Evolutionary conservation across 2,888 invertebrate genomes (phyloP), one percentile per base, ranked within the genome.

Genomic region (Epistrophe grossulariae): DNA sequence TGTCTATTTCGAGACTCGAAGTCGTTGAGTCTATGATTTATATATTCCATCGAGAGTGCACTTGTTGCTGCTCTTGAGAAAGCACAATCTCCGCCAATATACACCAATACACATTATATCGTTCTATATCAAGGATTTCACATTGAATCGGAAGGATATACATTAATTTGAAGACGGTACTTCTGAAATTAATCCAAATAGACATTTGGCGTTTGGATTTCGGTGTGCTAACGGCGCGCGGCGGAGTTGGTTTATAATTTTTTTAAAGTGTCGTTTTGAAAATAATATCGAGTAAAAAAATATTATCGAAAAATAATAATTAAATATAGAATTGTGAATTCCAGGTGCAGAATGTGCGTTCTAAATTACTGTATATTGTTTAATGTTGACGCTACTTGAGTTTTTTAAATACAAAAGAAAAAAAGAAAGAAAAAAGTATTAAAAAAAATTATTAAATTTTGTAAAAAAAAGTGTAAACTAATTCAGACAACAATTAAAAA

Each of bases 1-100:
- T 81, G 79, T 40, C 45, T 17, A 11, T 66, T 38, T 79, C 87
- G 87, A 87, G 83, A 76, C 87, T 87, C 87, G 87, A 87, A 66
- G 6, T 64, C 10, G 43, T n/a, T 71, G 31, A 52, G 52, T 76
- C 40, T 66, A 59, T 64, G 19, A 55, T 59, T 7, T 40, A 19
- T 40, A 1, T 5, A 19, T 48, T 52, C 38, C 35, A 70, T n/a
- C 52, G 71, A 76, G 71, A 79, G 38, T 87, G 83, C 87, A 87
- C 87, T 87, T 87, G 87, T 87, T 87, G 87, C 83, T 87, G 87
- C 83, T 84, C 57, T 74, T 43, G 28, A 19, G 17, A 81, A 81
- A 76, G 76, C 66, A 45, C 50, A 55, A 15, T 28, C 73, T 60
- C 52, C 6, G 5, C 17, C 52, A n/a, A n/a, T n/a, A n/a, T n/a